Evolutionary conservation across 2,113 vertebrate species (phyloP).

Genomic region (Lathamus discolor): DNA sequence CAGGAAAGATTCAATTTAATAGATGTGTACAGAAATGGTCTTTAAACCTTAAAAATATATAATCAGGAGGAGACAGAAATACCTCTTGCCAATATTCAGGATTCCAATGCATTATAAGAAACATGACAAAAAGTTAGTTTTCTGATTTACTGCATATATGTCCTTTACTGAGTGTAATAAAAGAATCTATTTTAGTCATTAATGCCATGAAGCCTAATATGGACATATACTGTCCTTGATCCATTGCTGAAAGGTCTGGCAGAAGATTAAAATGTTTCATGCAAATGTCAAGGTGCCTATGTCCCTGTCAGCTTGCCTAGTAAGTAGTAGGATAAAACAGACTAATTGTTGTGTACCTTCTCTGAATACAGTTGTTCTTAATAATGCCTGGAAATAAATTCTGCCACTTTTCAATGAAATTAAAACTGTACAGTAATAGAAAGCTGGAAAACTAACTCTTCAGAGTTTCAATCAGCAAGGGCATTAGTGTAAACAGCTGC

Average conservation of each 20-base stretch:
- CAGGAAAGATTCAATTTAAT: background rate
- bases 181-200: background rate
- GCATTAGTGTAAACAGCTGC: background rate
- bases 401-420: background rate
- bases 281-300: slow-evolving; percentile 27
- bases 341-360: background rate
- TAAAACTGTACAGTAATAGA: background rate
- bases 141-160: slow-evolving; percentile 15
- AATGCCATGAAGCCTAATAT: background rate
- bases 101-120: background rate
- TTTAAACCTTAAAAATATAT: background rate
- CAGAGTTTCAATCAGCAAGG: background rate
- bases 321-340: background rate
- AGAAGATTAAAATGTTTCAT: slow-evolving; percentile 1
- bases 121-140: background rate
- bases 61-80: background rate
- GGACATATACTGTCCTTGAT: background rate
- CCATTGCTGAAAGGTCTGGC: background rate
- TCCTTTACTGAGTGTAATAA: slow-evolving; percentile 1
- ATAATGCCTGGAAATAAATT: background rate
- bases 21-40: background rate
- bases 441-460: background rate
- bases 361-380: background rate
- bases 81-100: background rate
- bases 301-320: background rate